These are phyloP conservation scores for Anadara kagoshimensis DNA, from an alignment of 1,140 invertebrate genomes.

Conservation along the genomic window DNA sequence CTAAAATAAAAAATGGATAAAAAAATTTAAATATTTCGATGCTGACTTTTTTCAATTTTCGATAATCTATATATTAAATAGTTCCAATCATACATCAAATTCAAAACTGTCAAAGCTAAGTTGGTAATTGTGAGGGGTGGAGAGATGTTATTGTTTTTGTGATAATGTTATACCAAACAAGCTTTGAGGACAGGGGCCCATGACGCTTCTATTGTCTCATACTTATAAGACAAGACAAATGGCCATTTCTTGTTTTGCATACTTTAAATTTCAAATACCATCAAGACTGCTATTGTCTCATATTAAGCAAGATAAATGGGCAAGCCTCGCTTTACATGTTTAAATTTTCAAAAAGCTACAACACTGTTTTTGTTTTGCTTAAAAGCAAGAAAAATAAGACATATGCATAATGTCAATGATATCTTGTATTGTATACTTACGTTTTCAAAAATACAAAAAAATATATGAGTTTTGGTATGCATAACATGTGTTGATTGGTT, in stretches of 20 bases:
- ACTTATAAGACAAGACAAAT: no score
- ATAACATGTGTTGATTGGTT: conserved; percentile 61
- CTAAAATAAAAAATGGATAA: conserved; percentile 38
- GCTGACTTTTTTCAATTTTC: not conserved
- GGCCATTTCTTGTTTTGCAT: no score
- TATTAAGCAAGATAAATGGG: no score
- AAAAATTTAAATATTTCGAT: not conserved
- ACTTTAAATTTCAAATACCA: not conserved
- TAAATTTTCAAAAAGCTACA: not conserved
- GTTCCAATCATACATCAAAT: not conserved
- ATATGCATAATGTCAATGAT: not conserved
- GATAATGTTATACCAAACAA: not conserved
- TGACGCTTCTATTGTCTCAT: no score
- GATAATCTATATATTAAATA: not conserved
- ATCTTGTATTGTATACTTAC: conserved; percentile 40
- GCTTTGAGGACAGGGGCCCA: no score
- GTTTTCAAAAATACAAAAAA: conserved; percentile 49
- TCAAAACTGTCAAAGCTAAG: not conserved
- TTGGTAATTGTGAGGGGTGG: not conserved
- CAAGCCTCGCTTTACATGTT: not conserved
- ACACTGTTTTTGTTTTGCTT: not conserved
- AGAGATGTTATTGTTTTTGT: not conserved
- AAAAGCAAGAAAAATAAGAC: not conserved
- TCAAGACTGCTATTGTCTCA: not conserved
- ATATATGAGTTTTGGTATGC: conserved; percentile 58